Conservation (phyloP, 2,113 vertebrate genomes). For the Pterophyllum scalare region DNA sequence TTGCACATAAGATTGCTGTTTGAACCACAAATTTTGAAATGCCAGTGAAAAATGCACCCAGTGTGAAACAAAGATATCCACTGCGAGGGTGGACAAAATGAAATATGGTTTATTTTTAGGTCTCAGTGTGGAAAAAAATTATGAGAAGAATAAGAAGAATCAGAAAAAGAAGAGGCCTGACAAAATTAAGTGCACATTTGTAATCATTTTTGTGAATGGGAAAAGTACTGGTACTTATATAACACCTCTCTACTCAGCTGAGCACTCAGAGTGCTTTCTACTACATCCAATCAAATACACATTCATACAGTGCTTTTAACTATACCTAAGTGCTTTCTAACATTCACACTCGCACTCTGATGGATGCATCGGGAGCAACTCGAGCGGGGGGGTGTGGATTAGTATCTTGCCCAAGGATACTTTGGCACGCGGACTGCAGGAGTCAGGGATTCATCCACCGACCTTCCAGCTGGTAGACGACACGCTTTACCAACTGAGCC, state of each 20-base stretch:
- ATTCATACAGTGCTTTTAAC: background rate
- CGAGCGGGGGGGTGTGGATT: background rate
- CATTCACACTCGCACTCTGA: background rate
- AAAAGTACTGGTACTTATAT: background rate
- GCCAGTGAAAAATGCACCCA: background rate
- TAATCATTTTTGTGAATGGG: background rate
- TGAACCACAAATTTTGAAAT: background rate
- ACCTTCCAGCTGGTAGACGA: too few relatives aligned
- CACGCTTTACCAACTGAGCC: too few relatives aligned
- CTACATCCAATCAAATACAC: background rate
- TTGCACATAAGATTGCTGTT: too few relatives aligned
- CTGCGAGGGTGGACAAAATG: background rate
- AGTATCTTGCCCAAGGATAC: background rate
- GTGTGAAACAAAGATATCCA: too few relatives aligned
- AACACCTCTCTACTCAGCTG: background rate
- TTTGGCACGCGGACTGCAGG: background rate
- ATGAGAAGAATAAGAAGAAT: background rate
- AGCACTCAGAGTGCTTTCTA: background rate
- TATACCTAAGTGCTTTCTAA: background rate
- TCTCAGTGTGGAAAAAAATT: background rate
- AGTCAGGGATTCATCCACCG: background rate
- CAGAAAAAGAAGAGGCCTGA: background rate
- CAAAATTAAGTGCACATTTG: background rate
- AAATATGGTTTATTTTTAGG: background rate
- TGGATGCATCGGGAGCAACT: background rate